A percentile compares a stretch with the other conserved stretches of the same genome.
These are phyloP conservation scores for Ferdinandea cuprea DNA, from an alignment of 2,888 invertebrate species.

Conservation along the genomic window DNA sequence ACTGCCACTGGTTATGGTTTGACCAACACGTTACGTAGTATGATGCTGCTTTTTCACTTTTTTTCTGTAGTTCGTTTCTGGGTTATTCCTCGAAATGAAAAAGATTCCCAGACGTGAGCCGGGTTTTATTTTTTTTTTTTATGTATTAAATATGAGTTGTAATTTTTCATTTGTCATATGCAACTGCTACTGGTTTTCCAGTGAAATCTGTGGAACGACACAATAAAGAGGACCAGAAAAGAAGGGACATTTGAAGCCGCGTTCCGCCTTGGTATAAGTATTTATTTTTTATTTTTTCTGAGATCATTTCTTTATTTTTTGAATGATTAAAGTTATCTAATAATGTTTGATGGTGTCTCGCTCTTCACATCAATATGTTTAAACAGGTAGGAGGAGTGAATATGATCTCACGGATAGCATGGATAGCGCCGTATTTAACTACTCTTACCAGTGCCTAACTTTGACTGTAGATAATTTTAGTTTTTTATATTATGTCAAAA, in stretches of 20 bases:
- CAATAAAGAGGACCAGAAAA: slow-evolving; percentile 15
- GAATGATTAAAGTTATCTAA: slow-evolving; percentile 54
- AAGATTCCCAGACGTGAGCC: slow-evolving; percentile 51
- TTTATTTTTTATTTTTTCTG: slow-evolving; percentile 42
- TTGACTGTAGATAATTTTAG: too few relatives aligned
- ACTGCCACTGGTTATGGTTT: slow-evolving; percentile 62
- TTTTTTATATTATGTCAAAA: too few relatives aligned
- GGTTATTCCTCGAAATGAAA: slow-evolving; percentile 67
- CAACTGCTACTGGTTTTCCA: slow-evolving; percentile 77
- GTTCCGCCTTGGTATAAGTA: slow-evolving; percentile 64
- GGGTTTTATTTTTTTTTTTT: slow-evolving; percentile 20
- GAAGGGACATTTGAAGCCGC: slow-evolving; percentile 43
- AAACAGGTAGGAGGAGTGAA: neutral
- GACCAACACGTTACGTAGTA: slow-evolving; percentile 36
- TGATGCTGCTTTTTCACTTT: slow-evolving; percentile 40
- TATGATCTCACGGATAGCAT: neutral
- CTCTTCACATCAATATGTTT: slow-evolving; percentile 28
- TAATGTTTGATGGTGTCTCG: slow-evolving; percentile 46
- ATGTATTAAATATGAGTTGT: slow-evolving; percentile 75
- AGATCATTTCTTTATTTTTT: slow-evolving; percentile 39
- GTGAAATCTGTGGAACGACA: slow-evolving; percentile 70
- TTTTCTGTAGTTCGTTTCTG: slow-evolving; percentile 50
- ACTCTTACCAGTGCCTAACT: neutral
- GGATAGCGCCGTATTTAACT: neutral
- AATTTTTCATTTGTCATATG: slow-evolving; percentile 76